phyloP scores from a whole-genome alignment of 2,888 invertebrate genomes.

The Glaucopsyche alexis region DNA sequence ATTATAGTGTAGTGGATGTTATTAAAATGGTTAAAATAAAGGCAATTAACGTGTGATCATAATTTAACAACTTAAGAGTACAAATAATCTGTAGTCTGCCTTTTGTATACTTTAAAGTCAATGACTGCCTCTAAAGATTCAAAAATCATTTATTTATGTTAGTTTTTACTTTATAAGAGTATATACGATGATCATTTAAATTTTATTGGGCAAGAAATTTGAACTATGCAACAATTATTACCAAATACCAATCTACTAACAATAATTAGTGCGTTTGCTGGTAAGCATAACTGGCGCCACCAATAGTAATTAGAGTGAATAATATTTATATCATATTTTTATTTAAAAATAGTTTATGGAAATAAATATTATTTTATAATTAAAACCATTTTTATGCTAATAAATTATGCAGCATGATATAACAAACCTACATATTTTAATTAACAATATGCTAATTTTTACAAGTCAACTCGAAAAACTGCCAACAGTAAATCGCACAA shows the following conservation, averaged over 20 bases:
- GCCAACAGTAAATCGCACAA: slow-evolving; percentile 7
- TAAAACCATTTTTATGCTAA: neutral
- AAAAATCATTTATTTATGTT: slow-evolving; percentile 76
- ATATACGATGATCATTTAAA: slow-evolving; percentile 38
- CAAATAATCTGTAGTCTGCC: slow-evolving; percentile 78
- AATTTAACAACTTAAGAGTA: slow-evolving; percentile 75
- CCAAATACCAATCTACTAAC: no score
- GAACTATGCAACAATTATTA: no score
- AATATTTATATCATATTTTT: no score
- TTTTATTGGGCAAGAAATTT: slow-evolving; percentile 59
- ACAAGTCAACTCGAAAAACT: slow-evolving; percentile 2
- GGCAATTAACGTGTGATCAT: slow-evolving; percentile 77
- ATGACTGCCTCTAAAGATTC: slow-evolving; percentile 73
- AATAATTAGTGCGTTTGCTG: no score
- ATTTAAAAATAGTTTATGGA: neutral
- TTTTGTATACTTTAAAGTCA: slow-evolving; percentile 78
- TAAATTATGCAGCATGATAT: neutral
- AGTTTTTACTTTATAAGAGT: slow-evolving; percentile 62
- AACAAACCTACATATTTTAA: neutral
- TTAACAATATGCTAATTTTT: neutral
- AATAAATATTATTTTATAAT: neutral
- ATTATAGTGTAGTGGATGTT: slow-evolving; percentile 54
- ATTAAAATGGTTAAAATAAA: slow-evolving; percentile 73
- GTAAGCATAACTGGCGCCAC: no score
- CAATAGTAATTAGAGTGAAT: no score